Evolutionary conservation across 2,797 vertebrate genomes (phyloP), one percentile per base, ranked within the genome.

Genomic region (Myripristis murdjan): DNA sequence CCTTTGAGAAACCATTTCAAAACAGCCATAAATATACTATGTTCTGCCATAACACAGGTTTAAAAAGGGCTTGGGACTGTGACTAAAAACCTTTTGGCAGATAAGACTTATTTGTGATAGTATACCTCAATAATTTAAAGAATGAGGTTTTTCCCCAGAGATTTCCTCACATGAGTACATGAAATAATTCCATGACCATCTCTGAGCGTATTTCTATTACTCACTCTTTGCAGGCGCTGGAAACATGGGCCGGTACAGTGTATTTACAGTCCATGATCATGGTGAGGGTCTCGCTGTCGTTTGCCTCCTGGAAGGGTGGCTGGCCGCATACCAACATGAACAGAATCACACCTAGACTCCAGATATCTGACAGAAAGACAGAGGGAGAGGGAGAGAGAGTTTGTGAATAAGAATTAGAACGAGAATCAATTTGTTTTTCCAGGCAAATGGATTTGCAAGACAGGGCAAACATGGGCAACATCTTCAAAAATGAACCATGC

Each of bases 221-320:
- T 91, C 88, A 97, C 96, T 96, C 94, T 84, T 95, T 92, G 79
- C 96, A 97, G 83, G 92, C 90, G 0, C 86, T 79, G 33, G 96
- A 96, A 75, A 97, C 87, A 0, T 94, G 95, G 0, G 85, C 62
- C 0, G 96, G 96, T 47, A 96, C 70, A 0, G 92, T 95, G 93
- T 97, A 97, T 93, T 96, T 96, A 77, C 96, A 97, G 91, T 97
- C 96, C 95, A 97, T 96, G 89, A 97, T 97, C 96, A 97, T 97
- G 85, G 96, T 97, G 76, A 97, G 95, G 14, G 96, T 97, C 92
- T 97, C 96, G 0, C 96, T 97, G 94, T 97, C 96, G 0, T 97
- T 97, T 53, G 96, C 96, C 85, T 97, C 96, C 87, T 97, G 96
- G 90, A 97, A 97, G 0, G 96, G 96, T 0, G 96, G 96, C 44